Evolutionary conservation across 2,888 invertebrate species (phyloP).

Genomic region (Cheilosia vernalis): DNA sequence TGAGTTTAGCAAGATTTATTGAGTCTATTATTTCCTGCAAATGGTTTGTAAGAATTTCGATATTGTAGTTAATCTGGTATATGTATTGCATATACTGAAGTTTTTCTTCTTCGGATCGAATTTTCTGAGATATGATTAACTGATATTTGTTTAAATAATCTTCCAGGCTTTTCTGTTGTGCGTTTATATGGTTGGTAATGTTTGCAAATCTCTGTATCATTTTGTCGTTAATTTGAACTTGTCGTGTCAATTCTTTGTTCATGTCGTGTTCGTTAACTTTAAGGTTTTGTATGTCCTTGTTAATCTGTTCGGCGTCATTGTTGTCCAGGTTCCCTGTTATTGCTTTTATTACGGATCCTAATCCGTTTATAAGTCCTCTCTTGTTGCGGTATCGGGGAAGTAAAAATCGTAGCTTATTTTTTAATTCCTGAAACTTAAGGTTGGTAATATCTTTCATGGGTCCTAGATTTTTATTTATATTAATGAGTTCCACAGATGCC

Average conservation of each 20-base stretch:
- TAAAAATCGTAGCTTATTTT: constrained; percentile 13
- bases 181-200: constrained; percentile 2
- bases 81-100: not conserved
- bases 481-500: constrained; percentile 1
- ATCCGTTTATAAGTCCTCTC: constrained; percentile 32
- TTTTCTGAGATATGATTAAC: constrained; percentile 2
- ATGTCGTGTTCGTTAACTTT: constrained; percentile 31
- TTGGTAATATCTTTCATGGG: constrained; percentile 9
- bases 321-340: constrained; percentile 47
- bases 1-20: too few species aligned
- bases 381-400: constrained; percentile 27
- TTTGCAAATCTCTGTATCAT: constrained; percentile 19
- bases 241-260: constrained; percentile 9
- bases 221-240: constrained; percentile 35
- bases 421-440: constrained; percentile 23
- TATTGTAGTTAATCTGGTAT: too few species aligned
- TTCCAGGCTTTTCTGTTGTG: not conserved
- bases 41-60: too few species aligned
- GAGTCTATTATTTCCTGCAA: too few species aligned
- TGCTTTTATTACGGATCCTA: constrained; percentile 29
- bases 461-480: not conserved
- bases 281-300: not conserved
- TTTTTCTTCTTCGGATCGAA: not conserved
- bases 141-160: constrained; percentile 14
- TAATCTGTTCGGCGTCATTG: constrained; percentile 9